These are phyloP conservation scores for Ormyrus labotus DNA, from an alignment of 2,888 invertebrate genomes.

Conservation along the genomic window DNA sequence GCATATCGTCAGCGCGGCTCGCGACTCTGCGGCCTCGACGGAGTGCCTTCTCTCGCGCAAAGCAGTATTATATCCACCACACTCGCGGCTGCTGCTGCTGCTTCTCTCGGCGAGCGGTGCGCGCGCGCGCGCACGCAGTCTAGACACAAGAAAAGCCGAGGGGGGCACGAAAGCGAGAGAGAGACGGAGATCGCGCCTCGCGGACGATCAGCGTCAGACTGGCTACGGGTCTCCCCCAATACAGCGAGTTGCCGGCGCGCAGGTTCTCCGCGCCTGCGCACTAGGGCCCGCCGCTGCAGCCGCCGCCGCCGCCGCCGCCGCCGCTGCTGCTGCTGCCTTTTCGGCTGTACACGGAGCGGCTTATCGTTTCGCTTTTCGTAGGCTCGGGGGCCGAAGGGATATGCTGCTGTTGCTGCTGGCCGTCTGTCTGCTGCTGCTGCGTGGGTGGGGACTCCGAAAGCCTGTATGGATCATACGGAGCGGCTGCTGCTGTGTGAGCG, in stretches of 20 bases:
- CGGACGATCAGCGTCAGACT: conserved; percentile 65
- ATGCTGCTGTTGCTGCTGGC: too few species aligned
- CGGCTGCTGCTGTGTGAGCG: not conserved
- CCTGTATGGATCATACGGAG: too few species aligned
- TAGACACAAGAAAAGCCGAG: too few species aligned
- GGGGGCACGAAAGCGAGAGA: conserved; percentile 53
- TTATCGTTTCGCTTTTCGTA: not conserved
- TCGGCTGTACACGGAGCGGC: conserved; percentile 26
- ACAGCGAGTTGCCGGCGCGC: not conserved
- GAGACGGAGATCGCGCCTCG: conserved; percentile 56
- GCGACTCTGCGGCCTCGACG: not conserved
- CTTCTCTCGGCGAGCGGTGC: not conserved
- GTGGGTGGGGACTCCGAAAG: too few species aligned
- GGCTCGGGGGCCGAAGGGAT: not conserved
- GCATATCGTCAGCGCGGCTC: conserved; percentile 49
- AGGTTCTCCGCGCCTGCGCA: conserved; percentile 28
- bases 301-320: conserved; percentile 40
- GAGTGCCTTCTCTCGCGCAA: too few species aligned
- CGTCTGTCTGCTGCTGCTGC: too few species aligned
- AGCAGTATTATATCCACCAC: too few species aligned
- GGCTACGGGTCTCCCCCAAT: conserved; percentile 20
- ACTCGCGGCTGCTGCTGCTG: too few species aligned
- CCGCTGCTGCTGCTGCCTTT: not conserved
- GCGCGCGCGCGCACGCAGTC: conserved; percentile 21
- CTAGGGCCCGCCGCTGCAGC: not conserved